Conservation (phyloP, 2,113 vertebrate species). For the Cinclus cinclus region DNA sequence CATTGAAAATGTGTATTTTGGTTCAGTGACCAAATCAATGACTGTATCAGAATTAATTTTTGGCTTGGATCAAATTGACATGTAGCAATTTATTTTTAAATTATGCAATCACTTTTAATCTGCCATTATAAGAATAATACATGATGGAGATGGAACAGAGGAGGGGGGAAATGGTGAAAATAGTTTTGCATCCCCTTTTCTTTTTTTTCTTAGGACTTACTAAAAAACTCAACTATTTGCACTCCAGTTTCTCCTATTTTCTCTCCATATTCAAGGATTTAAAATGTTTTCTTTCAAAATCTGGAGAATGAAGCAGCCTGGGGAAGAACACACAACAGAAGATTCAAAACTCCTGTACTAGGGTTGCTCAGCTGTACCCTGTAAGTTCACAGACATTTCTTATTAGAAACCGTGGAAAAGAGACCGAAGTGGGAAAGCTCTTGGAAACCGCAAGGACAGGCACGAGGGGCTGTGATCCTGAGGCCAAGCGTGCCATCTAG, state of each 20-base stretch:
- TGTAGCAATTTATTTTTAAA: not conserved
- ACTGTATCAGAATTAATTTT: not conserved
- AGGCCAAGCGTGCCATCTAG: conserved; percentile 80
- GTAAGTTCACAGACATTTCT: not conserved
- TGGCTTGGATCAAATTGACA: not conserved
- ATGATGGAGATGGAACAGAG: not conserved
- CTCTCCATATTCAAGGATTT: not conserved
- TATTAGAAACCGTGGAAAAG: not conserved
- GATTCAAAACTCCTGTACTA: not conserved
- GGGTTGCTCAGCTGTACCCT: not conserved
- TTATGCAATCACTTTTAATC: not conserved
- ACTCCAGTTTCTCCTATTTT: not conserved
- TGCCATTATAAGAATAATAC: not conserved
- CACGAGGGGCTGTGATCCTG: conserved; percentile 23
- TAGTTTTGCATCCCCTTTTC: not conserved
- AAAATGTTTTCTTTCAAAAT: not conserved
- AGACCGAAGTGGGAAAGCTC: accelerated
- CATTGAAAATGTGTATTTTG: not conserved
- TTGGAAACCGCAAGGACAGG: accelerated
- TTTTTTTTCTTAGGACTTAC: not conserved
- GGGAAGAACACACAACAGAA: not conserved
- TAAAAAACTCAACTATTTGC: not conserved
- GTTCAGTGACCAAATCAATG: not conserved
- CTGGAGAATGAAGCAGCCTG: not conserved
- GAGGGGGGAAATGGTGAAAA: not conserved